Evolutionary conservation across 2,888 invertebrate genomes (phyloP), one percentile per base, ranked within the genome.

Genomic region (Pyrgus malvae): DNA sequence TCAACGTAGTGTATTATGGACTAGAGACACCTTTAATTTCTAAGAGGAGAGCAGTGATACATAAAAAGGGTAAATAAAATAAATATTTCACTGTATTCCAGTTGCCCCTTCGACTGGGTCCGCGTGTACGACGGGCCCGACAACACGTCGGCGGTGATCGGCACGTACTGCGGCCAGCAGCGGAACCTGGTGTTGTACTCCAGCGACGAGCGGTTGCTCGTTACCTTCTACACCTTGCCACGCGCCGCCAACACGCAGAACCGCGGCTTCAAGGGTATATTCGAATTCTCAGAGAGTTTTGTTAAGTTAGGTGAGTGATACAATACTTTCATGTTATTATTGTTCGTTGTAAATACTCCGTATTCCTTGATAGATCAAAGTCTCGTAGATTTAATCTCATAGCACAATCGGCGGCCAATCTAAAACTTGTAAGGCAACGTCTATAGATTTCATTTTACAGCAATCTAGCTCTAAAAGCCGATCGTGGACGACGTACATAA

Each of bases 91-190:
- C 6, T 9, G 5, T 3, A 8, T 42, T 11, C 1, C 89, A 99
- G 99, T 86, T 99, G 99, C 91, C 99, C 99, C 61, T 98, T 98
- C 92, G 99, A 99, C 92, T 98, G 95, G 91, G 96, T 99, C 72
- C 97, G 97, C 89, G 95, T 99, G 67, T 98, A 96, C 91, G 99
- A 99, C 91, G 99, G 99, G 65, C 93, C 94, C 64, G 95, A 97
- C 85, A 96, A 95, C 84, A 92, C 94, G 66, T 95, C 97, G 66
- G 96, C 97, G 60, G 93, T 96, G 77, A 98, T 99, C 83, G 98
- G 98, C 76, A 98, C 97, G 66, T 98, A 98, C 91, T 99, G 99
- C 91, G 98, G 98, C 67, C 98, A 98, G 87, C 98, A 98, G 89
- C 94, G 98, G 81, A 97, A 98, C 91, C 93, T 98, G 85, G 97